These are phyloP conservation scores for Serranus cabrilla DNA, from an alignment of 2,797 vertebrate species.

Conservation along the genomic window DNA sequence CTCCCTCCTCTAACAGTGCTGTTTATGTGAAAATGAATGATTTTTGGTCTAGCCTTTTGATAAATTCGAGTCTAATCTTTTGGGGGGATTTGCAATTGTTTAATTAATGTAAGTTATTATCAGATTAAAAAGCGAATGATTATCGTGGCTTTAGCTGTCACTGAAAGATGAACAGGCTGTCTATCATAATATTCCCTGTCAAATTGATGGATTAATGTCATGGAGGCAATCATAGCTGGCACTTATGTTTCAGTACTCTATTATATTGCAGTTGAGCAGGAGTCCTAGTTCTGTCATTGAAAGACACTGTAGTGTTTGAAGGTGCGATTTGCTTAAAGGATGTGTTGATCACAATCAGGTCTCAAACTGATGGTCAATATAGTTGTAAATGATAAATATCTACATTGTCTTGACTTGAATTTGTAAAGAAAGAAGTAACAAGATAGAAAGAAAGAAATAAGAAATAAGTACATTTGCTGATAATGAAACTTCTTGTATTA, in stretches of 20 bases:
- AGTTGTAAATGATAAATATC: background rate
- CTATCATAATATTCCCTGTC: conserved; percentile 9
- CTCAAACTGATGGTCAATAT: background rate
- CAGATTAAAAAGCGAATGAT: conserved; percentile 6
- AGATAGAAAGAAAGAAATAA: background rate
- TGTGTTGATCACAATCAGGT: background rate
- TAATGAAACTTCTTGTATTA: background rate
- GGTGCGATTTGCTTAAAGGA: background rate
- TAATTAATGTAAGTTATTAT: conserved; percentile 32
- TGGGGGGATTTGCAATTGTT: conserved; percentile 24
- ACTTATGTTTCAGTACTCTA: background rate
- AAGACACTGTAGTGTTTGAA: background rate
- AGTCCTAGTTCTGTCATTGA: background rate
- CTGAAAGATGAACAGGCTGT: conserved; percentile 18
- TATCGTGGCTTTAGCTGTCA: conserved; percentile 5
- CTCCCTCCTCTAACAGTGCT: conserved; percentile 39
- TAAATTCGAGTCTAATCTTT: conserved; percentile 35
- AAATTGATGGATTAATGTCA: conserved; percentile 36
- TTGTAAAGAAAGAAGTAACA: background rate
- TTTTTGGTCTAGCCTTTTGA: conserved; percentile 7
- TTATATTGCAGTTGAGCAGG: background rate
- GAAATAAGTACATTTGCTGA: background rate
- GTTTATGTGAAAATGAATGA: conserved; percentile 39
- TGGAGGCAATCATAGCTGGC: conserved; percentile 6
- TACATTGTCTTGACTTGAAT: background rate